Evolutionary conservation across 2,797 vertebrate species (phyloP).

Genomic region (Halcyon chelicuti): DNA sequence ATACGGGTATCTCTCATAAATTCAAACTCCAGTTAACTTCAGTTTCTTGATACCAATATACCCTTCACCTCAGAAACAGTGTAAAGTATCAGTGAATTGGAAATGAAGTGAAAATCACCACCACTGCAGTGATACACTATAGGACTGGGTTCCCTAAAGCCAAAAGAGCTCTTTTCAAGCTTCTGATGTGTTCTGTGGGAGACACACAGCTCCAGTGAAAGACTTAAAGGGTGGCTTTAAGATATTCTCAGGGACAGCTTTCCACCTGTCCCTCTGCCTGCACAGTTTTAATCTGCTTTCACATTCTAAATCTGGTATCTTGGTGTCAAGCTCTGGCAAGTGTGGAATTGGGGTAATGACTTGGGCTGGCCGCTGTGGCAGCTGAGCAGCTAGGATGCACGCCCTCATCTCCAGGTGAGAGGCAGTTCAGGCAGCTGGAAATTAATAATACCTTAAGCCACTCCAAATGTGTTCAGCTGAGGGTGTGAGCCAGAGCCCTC

Average conservation of each 20-base stretch:
- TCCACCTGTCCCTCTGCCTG: neutral
- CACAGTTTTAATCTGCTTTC: neutral
- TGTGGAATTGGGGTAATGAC: neutral
- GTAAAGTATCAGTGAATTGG: neutral
- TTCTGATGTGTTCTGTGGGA: neutral
- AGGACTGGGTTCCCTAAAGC: neutral
- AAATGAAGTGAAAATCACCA: neutral
- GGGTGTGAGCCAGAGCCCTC: neutral
- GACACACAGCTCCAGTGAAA: neutral
- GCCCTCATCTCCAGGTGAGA: conserved; percentile 44
- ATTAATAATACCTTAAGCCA: conserved; percentile 41
- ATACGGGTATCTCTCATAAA: neutral
- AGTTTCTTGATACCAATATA: neutral
- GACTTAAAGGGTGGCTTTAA: neutral
- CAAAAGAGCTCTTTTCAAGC: neutral
- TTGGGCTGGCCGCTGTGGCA: conserved; percentile 20
- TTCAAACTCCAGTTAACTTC: neutral
- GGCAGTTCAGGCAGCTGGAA: conserved; percentile 49
- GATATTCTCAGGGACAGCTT: neutral
- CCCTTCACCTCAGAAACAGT: neutral
- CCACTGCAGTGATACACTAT: neutral
- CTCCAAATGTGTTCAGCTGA: conserved; percentile 1
- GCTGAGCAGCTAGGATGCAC: neutral
- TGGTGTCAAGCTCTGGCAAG: neutral
- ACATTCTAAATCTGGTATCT: neutral